Evolutionary conservation across 1,140 invertebrate genomes (phyloP), one percentile per base, ranked within the genome.

Genomic region (Anastrepha obliqua): DNA sequence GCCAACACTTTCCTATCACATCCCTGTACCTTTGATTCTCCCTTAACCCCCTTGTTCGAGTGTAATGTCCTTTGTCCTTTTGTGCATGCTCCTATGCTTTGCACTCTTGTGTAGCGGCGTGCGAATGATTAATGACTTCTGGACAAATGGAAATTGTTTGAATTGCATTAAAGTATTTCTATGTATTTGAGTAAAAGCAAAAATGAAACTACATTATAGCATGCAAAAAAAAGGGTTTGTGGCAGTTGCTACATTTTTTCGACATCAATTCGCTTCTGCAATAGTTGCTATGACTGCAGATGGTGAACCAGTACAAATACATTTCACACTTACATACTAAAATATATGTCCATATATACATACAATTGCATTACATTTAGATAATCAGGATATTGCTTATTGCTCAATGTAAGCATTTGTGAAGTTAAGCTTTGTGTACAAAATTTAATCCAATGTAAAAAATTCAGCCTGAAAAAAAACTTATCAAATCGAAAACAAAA

Each of bases 71-170:
- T 86, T 62, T 86, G 20, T 86, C 58, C 58, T 62, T 60, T 86
- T 86, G 44, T 86, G 20, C 51, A 59, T 15, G 29, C 55, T 60
- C 59, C 60, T 62, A 42, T 60, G 85, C 58, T 81, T n/a, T 81
- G 47, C 47, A 81, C 74, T 60, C 85, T 86, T 62, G 85, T 87
- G 87, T 64, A 86, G 87, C 87, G 64, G 78, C 64, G 87, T 88
- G 87, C 87, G 85, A 88, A 88, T 88, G 87, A 88, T 88, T 88
- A 88, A 88, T 88, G 87, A 88, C 81, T 85, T 86, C 55, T 85
- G 81, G 87, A 88, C 87, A 88, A 88, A 88, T 88, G 87, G 39
- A 88, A 88, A 88, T 88, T 86, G 87, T 88, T 88, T 85, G 81
- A 70, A 86, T 88, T 88, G 78, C 87, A 88, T 86, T 86, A 64